These are phyloP conservation scores for Sciurus niger DNA, from an alignment of 2,113 vertebrate species.

Conservation along the genomic window DNA sequence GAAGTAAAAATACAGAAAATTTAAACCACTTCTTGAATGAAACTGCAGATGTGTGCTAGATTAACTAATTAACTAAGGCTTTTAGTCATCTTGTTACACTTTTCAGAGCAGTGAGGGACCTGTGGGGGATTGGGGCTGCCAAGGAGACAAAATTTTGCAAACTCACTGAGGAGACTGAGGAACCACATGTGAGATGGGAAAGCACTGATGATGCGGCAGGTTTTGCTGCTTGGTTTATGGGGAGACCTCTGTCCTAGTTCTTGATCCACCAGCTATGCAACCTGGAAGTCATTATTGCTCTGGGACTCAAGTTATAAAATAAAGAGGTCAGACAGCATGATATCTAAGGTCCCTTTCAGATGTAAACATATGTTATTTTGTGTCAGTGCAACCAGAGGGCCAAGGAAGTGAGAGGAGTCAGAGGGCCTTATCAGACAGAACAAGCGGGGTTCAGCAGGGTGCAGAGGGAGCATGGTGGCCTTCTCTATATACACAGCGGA, in stretches of 20 bases:
- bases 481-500: fast-evolving
- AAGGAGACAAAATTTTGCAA: neutral
- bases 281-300: neutral
- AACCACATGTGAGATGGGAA: neutral
- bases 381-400: neutral
- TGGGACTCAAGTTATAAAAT: neutral
- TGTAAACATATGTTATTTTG: neutral
- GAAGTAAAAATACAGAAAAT: neutral
- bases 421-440: neutral
- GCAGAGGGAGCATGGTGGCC: neutral
- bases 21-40: neutral
- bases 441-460: neutral
- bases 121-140: neutral
- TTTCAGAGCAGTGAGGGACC: neutral
- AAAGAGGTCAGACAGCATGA: conserved; percentile 53
- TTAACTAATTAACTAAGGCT: neutral
- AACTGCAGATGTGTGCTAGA: neutral
- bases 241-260: neutral
- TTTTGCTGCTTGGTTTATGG: neutral
- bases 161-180: neutral
- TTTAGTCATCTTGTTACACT: neutral
- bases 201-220: neutral
- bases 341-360: conserved; percentile 44
- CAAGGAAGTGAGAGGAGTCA: neutral
- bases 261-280: neutral